Evolutionary conservation across 2,888 invertebrate genomes (phyloP).

Genomic region (Podotricha telesiphe): DNA sequence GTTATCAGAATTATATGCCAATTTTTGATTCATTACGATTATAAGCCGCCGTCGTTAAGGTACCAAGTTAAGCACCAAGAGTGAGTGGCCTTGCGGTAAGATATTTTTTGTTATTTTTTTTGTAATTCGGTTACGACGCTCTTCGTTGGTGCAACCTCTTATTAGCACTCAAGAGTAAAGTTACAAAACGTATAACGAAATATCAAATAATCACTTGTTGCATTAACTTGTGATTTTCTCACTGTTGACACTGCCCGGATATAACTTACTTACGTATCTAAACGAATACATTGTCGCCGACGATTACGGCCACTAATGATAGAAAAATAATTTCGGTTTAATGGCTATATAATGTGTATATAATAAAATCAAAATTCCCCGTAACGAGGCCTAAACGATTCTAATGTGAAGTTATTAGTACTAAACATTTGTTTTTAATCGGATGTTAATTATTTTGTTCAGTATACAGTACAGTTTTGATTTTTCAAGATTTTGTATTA

Average conservation of each 20-base stretch:
- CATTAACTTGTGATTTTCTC: not conserved
- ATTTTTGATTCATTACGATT: not conserved
- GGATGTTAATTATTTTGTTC: no score
- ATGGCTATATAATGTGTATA: not conserved
- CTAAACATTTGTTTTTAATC: no score
- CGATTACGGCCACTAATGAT: not conserved
- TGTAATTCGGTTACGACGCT: slow-evolving; percentile 1
- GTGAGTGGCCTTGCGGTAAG: slow-evolving; percentile 3
- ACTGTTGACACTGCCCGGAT: not conserved
- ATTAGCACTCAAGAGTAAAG: slow-evolving; percentile 17
- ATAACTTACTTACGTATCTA: not conserved
- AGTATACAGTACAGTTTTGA: no score
- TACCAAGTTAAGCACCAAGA: not conserved
- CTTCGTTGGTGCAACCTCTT: slow-evolving; percentile 13
- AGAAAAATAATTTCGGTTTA: not conserved
- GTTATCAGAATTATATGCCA: not conserved
- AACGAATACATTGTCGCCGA: not conserved
- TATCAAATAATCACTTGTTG: slow-evolving; percentile 12
- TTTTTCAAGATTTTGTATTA: no score
- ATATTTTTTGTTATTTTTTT: slow-evolving; percentile 14
- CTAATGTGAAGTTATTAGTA: not conserved
- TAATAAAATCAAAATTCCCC: not conserved
- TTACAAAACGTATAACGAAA: slow-evolving; percentile 18
- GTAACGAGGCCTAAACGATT: not conserved
- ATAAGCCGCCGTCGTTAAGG: not conserved